Evolutionary conservation across 2,113 vertebrate species (phyloP), one percentile per base, ranked within the genome.

Genomic region (Microtus oregoni): DNA sequence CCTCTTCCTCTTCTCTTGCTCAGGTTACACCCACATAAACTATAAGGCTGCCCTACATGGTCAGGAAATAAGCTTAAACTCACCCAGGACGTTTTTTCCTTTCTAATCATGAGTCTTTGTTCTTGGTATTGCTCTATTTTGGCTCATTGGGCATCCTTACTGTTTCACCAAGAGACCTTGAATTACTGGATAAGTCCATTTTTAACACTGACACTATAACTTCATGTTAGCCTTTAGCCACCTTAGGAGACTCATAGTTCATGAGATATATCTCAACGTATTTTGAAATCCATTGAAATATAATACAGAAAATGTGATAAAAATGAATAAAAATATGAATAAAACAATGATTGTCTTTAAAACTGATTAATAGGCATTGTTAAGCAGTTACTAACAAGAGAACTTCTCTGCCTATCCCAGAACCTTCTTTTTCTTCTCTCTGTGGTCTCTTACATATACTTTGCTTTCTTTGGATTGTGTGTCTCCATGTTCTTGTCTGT

Each of bases 181-280:
- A 72, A 52, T 8, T 55, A 38, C 30, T 63, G 28, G 47, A 44
- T 92, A 96, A 63, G 22, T 94, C 72, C 85, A 61, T 87, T 93
- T 88, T 41, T 63, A 90, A 14, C 35, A 44, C 86, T 61, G 44
- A 11, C 26, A 47, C 30, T 41, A 61, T 19, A 85, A 79, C 22
- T 88, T 92, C 58, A 90, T 35, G 58, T 90, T 87, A 90, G 75
- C 4, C 28, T 94, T 88, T 92, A 90, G 52, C 79, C 22, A 63
- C n/a, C 24, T 90, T 65, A 82, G 26, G 86, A 85, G 22, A 26
- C 44, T 93, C 30, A 38, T 44, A 89, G 47, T n/a, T 92, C 10
- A 63, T 22, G 22, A 78, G 47, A 91, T 38, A 32, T 86, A 70
- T 44, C 35, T 52, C 86, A 47, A 63, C 4, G 17, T 61, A 72